Percentiles rank a stretch among this genome's conserved stretches.
These are phyloP conservation scores for Syrphus vitripennis DNA, from an alignment of 2,888 invertebrate genomes.

Conservation along the genomic window DNA sequence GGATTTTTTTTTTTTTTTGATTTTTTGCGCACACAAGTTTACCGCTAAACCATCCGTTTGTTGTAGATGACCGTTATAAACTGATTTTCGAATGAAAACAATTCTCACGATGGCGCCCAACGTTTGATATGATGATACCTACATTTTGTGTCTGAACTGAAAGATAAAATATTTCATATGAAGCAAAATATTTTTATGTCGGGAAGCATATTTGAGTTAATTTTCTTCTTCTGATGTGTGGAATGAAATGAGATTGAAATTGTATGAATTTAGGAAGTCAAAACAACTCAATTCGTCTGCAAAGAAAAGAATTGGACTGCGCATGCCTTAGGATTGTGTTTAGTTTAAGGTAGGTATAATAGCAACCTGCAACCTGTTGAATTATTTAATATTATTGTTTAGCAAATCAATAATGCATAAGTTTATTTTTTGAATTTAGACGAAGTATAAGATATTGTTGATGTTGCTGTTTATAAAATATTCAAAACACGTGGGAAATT, in stretches of 20 bases:
- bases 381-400: slow-evolving; percentile 7
- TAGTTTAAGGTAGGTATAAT: too few species aligned
- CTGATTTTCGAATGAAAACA: slow-evolving; percentile 39
- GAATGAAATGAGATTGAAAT: slow-evolving; percentile 8
- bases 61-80: slow-evolving; percentile 54
- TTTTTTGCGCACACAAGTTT: neutral
- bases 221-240: neutral
- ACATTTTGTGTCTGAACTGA: neutral
- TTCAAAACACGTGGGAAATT: too few species aligned
- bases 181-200: too few species aligned
- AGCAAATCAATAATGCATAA: neutral
- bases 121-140: neutral
- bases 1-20: too few species aligned
- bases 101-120: slow-evolving; percentile 52
- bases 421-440: neutral
- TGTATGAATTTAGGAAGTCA: neutral
- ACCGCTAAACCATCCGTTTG: slow-evolving; percentile 50
- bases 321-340: neutral
- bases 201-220: slow-evolving; percentile 22
- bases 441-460: neutral
- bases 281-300: neutral
- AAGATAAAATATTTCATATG: neutral
- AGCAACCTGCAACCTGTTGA: slow-evolving; percentile 34
- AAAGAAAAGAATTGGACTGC: neutral
- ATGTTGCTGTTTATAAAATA: neutral